Base-by-base conservation (phyloP, 2,113 vertebrate species). In the Anser cygnoides region DNA sequence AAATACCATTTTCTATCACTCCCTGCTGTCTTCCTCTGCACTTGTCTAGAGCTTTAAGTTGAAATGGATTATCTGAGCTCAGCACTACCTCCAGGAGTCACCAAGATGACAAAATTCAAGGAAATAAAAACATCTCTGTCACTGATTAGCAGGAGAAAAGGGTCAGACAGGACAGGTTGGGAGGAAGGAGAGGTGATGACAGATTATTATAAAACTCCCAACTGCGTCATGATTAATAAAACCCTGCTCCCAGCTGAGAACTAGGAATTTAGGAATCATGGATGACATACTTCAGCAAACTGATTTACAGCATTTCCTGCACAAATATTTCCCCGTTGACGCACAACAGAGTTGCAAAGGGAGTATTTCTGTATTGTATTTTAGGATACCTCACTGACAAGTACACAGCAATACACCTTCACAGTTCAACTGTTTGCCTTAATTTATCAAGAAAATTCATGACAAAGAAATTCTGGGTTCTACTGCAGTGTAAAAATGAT, bases 61-160 rank as follows among this genome's bases (percentile, higher is more conserved):
- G 95, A 91, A 94, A 94, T 46, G 81, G n/a, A 92, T 92, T 94
- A 72, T 70, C 71, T 74, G 89, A 95, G 94, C 77, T 74, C 89
- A 79, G 77, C 25, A 50, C 61, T 54, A 35, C 49, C 76, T 95
- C 88, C 57, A 84, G 79, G 49, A 96, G 90, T 86, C 86, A 75
- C 35, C 62, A 79, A 9, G 23, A 93, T 79, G 86, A 91, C 80
- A 95, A 84, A 76, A 93, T n/a, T 73, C 87, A 89, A 44, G 66
- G 74, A 89, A 96, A 93, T 91, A 87, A 92, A 93, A 95, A 65
- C 74, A 92, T 73, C 67, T 94, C 89, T 77, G 75, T 58, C 50
- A 55, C 58, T 73, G 80, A 93, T 94, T 85, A 94, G 70, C 31
- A 3, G 8, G n/a, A 94, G 62, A 72, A 96, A 55, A 68, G 41